Conservation (phyloP, 1,140 invertebrate species). For the Drosophila seguyi region DNA sequence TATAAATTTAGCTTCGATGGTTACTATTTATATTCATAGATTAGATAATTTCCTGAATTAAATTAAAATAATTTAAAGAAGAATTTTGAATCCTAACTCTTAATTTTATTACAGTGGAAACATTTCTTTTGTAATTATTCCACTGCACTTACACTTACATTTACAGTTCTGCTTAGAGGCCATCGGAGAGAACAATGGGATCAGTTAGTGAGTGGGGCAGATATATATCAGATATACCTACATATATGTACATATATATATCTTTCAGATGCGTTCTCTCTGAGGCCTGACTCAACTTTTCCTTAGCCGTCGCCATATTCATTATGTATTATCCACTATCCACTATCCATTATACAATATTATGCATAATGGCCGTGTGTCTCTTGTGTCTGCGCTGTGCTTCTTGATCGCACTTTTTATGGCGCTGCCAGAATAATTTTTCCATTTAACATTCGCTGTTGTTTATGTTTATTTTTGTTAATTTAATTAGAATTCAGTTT, state of each 20-base stretch:
- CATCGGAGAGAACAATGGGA: conserved; percentile 45
- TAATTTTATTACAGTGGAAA: not conserved
- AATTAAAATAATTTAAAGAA: too few species aligned
- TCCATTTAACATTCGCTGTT: conserved; percentile 68
- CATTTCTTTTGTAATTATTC: conserved; percentile 23
- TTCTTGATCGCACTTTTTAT: conserved; percentile 76
- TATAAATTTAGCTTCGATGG: too few species aligned
- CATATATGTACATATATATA: not conserved
- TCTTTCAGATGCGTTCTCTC: conserved; percentile 21
- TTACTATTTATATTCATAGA: too few species aligned
- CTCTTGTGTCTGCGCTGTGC: conserved; percentile 44
- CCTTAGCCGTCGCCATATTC: conserved; percentile 24
- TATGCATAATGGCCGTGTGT: conserved; percentile 44
- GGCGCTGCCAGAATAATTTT: conserved; percentile 65
- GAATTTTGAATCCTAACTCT: too few species aligned
- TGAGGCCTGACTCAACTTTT: conserved; percentile 56
- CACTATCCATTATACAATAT: conserved; percentile 24
- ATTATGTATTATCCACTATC: conserved; percentile 38
- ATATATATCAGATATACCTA: conserved; percentile 11
- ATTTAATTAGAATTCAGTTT: conserved; percentile 73
- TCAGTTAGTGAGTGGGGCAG: conserved; percentile 33
- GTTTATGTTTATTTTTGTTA: conserved; percentile 67
- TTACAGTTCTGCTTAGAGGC: conserved; percentile 59
- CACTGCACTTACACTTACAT: conserved; percentile 44
- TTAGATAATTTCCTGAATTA: too few species aligned